Evolutionary conservation across 2,113 vertebrate species (phyloP), one percentile per base, ranked within the genome.

Genomic region (Muntiacus muntjak): DNA sequence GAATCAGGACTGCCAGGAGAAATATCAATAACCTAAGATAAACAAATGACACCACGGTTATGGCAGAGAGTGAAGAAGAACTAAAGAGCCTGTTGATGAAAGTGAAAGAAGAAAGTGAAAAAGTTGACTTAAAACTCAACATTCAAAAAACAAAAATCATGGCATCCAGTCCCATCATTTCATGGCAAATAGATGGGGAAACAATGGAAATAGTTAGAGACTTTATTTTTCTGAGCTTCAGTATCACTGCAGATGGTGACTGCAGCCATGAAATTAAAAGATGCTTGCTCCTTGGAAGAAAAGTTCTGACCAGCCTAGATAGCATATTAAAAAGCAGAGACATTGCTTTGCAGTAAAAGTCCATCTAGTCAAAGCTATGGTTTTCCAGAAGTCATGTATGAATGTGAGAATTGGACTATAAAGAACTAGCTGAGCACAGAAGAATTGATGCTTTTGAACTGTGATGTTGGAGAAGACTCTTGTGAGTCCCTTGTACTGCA

Each of bases 221-320:
- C 17, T 40, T 71, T 40, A 23, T 71, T 71, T 71, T 40, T 0
- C 0, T 1, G 67, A 19, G 19, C 21, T 71, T 36, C 67, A 71
- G 12, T 40, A 40, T 71, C n/a, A 40, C 67, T 40, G n/a, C n/a
- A 71, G 19, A 71, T 12, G 19, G 10, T 71, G 9, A 71, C 67
- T 71, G 2, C 19, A 36, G n/a, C 17, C 67, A 71, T 71, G 64
- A 40, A 71, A 40, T 40, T 71, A 23, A 36, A 71, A 40, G n/a
- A 23, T 6, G 2, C 67, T 71, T 40, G 19, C 19, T 71, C 19
- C 19, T 71, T 71, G 19, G 21, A 71, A 71, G 67, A 71, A 40
- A 71, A 40, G n/a, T 9, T 40, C 36, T 36, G 64, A 71, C 9
- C n/a, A 36, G 36, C 64, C 17, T 36, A 71, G n/a, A 71, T 10